These are phyloP conservation scores for Sarcophaga rosellei DNA, from an alignment of 2,888 invertebrate genomes.

Conservation along the genomic window DNA sequence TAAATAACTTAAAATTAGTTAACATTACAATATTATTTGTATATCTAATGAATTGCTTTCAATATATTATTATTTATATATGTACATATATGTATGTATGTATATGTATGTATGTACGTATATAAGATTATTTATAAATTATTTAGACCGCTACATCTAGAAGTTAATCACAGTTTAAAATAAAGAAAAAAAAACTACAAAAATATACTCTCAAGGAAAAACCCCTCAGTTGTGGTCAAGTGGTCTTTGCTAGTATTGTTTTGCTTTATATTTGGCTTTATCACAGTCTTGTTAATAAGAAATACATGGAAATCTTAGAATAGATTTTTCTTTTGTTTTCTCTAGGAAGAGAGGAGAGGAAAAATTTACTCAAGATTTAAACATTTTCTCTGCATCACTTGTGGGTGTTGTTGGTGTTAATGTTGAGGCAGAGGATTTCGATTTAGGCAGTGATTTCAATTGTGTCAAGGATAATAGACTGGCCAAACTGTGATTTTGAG, in stretches of 20 bases:
- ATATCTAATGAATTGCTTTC: not conserved
- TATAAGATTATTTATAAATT: constrained; percentile 9
- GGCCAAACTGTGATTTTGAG: constrained; percentile 54
- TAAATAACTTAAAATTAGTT: constrained; percentile 66
- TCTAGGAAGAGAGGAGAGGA: not conserved
- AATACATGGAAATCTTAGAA: not conserved
- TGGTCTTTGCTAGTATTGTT: not conserved
- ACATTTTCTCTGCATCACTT: constrained; percentile 33
- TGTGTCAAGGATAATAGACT: constrained; percentile 44
- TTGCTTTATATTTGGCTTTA: constrained; percentile 48
- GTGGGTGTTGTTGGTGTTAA: not conserved
- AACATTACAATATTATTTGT: constrained; percentile 46
- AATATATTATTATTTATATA: too few species aligned
- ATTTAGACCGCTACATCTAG: constrained; percentile 36
- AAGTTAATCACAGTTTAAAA: constrained; percentile 62
- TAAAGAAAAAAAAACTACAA: not conserved
- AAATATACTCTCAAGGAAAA: constrained; percentile 17
- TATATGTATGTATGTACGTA: too few species aligned
- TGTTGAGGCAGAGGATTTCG: constrained; percentile 24
- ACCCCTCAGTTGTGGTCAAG: not conserved
- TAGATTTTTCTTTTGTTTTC: constrained; percentile 3
- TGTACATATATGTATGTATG: too few species aligned
- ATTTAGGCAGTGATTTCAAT: constrained; percentile 37
- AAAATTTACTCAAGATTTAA: constrained; percentile 46
- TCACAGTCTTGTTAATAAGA: constrained; percentile 55